Conservation (phyloP, 2,797 vertebrate species). For the Eurystomus glaucurus region DNA sequence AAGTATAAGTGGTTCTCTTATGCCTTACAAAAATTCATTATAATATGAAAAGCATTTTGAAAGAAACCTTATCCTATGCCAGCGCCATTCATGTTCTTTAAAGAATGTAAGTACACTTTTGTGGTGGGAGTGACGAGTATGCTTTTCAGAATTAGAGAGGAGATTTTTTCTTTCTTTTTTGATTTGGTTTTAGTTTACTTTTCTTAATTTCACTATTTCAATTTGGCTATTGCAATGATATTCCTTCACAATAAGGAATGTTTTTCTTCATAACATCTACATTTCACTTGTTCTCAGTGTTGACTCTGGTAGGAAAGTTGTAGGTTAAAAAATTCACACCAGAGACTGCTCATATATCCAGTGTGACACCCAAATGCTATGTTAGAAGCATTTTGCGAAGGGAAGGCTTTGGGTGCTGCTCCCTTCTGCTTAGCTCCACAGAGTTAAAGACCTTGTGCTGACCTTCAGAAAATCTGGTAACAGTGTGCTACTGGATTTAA, state of each 20-base stretch:
- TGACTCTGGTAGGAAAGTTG: not conserved
- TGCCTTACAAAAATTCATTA: not conserved
- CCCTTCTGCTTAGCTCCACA: not conserved
- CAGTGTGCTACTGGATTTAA: not conserved
- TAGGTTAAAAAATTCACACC: not conserved
- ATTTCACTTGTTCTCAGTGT: not conserved
- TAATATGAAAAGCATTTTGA: constrained; percentile 20
- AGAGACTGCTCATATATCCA: not conserved
- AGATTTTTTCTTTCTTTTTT: not conserved
- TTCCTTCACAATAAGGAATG: not conserved
- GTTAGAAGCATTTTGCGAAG: not conserved
- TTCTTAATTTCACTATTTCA: not conserved
- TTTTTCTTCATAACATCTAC: not conserved
- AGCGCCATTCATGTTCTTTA: not conserved
- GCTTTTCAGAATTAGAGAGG: not conserved
- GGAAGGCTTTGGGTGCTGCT: not conserved
- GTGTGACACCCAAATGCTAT: not conserved
- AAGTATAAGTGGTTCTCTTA: not conserved
- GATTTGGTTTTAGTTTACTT: not conserved
- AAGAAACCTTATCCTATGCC: constrained; percentile 7
- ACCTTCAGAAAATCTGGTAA: not conserved
- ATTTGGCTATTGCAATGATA: not conserved
- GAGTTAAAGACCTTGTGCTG: not conserved
- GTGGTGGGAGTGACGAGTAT: not conserved
- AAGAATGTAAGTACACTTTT: not conserved